phyloP scores from a whole-genome alignment of 1,140 invertebrate genomes.

The Panagrolaimus sp. region DNA sequence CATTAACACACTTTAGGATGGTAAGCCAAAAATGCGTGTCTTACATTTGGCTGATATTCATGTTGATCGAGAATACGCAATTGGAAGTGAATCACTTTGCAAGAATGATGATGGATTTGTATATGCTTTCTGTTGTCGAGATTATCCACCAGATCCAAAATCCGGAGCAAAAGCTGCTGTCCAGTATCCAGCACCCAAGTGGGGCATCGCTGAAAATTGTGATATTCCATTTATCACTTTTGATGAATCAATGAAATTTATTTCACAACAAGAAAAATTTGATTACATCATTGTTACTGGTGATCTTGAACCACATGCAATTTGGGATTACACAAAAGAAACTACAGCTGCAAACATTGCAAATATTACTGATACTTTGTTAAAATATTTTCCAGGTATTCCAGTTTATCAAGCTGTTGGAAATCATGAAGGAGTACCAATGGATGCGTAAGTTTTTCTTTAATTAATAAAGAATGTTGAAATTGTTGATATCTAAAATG shows the following conservation, averaged over 20 bases:
- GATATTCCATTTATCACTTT: conserved; percentile 45
- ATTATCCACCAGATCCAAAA: conserved; percentile 17
- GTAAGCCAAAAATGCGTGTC: conserved; percentile 32
- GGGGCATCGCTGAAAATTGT: conserved; percentile 34
- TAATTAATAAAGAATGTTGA: no score
- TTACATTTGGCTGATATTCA: conserved; percentile 43
- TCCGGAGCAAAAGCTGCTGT: conserved; percentile 12
- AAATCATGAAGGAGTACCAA: conserved; percentile 39
- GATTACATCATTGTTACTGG: conserved; percentile 48
- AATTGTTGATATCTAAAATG: no score
- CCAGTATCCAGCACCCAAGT: conserved; percentile 24
- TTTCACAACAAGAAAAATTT: conserved; percentile 32
- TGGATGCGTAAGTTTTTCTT: conserved; percentile 12
- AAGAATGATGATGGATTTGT: conserved; percentile 16
- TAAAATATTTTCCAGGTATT: conserved; percentile 38
- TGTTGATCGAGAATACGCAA: conserved; percentile 33
- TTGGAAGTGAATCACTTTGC: conserved; percentile 38
- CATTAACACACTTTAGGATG: background rate
- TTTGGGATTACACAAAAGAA: conserved; percentile 37
- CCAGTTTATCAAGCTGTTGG: conserved; percentile 41
- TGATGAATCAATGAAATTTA: conserved; percentile 39
- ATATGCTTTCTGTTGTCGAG: conserved; percentile 31
- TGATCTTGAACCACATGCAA: conserved; percentile 43
- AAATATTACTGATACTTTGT: conserved; percentile 33
- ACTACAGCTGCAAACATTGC: conserved; percentile 24